Evolutionary conservation across 92 coral and sea anemone genomes (phyloP), one percentile per base, ranked within the genome.

Genomic region (Actinernus sp.): DNA sequence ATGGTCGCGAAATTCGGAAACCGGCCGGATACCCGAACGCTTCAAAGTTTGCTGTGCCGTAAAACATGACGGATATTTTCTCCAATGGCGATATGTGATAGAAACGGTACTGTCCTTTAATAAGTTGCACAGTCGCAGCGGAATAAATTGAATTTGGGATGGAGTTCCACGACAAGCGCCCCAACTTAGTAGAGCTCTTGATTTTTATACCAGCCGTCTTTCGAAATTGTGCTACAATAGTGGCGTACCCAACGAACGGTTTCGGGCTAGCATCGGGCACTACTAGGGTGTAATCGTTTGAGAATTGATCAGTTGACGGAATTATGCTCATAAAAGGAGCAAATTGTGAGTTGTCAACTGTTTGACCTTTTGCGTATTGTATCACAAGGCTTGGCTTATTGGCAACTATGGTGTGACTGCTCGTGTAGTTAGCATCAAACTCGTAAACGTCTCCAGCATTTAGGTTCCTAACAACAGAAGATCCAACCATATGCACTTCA

Each of bases 11-110:
- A 19, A 72, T 16, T 17, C 69, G 59, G 28, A 93, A 49, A 2
- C 98, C 97, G 5, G 88, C 97, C 13, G 93, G 98, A 28, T 78
- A 86, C 24, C 97, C 93, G 41, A 49, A 61, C 2, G 83, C 65
- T 25, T 59, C 87, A 30, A 28, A 31, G 25, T 71, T 53, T 20
- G 55, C 80, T 14, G 26, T 55, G 5, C 97, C 97, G 18, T 82
- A 83, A 23, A 93, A 51, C 45, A 86, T 80, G 16, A 78, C 62
- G 0, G 87, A 86, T 34, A 93, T 86, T 6, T 41, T 76, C 8
- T 61, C 83, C 29, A 83, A 40, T 3, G 97, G 92, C 2, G 84
- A 78, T 13, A 45, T 60, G 76, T 94, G 97, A 34, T 74, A 91
- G 23, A 94, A 78, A 32, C 85, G 88, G 48, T 82, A 85, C 13